Conservation (phyloP, 2,797 vertebrate species). For the Sebastes steindachneri region DNA sequence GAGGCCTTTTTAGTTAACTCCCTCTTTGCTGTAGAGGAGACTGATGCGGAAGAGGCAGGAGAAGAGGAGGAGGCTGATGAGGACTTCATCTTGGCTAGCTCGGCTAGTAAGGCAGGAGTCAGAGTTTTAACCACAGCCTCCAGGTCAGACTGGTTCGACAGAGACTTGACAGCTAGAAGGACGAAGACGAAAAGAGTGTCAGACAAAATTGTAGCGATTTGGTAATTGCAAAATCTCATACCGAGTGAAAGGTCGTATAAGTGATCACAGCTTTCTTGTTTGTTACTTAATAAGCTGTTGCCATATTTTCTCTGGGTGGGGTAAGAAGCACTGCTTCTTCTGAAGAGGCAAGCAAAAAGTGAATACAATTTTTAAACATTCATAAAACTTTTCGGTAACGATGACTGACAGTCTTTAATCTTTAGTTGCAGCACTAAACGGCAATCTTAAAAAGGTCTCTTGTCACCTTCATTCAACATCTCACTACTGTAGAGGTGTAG, state of each 20-base stretch:
- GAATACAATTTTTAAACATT: too few species aligned
- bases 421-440: too few species aligned
- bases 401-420: too few species aligned
- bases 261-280: not conserved
- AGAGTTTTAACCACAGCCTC: constrained; percentile 84
- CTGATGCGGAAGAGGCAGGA: not conserved
- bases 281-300: not conserved
- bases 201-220: not conserved
- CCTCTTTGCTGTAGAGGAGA: not conserved
- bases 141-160: constrained; percentile 56
- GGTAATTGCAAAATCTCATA: not conserved
- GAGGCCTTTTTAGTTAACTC: not conserved
- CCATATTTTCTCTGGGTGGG: too few species aligned
- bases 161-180: constrained; percentile 54
- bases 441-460: too few species aligned
- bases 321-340: too few species aligned
- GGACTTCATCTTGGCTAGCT: constrained; percentile 84
- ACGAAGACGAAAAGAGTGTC: not conserved
- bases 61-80: not conserved
- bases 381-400: not conserved
- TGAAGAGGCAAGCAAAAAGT: too few species aligned
- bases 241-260: not conserved
- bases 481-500: too few species aligned
- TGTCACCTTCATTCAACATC: not conserved
- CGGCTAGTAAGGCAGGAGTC: constrained; percentile 82